A percentile compares a stretch with the other conserved stretches of the same genome.
Conservation (phyloP, 37 sponge, comb jelly and placozoan genomes). For the Petrosia ficiformis region DNA sequence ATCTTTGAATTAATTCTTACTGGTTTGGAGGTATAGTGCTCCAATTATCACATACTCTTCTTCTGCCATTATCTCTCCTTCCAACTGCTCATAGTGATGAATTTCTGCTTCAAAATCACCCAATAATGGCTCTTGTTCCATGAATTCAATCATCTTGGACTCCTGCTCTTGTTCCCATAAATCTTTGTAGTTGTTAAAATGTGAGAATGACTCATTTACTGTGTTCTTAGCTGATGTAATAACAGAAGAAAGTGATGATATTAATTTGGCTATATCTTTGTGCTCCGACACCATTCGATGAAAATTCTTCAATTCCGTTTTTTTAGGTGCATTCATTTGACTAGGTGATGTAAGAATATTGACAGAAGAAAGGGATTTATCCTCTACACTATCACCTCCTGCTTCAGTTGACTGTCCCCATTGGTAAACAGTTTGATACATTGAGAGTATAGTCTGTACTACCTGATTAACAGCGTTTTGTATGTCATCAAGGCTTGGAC, state of each 20-base stretch:
- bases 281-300: conserved; percentile 71
- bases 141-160: conserved; percentile 58
- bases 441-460: conserved; percentile 58
- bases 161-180: conserved; percentile 85
- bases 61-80: conserved; percentile 56
- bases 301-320: conserved; percentile 39
- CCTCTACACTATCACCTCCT: conserved; percentile 30
- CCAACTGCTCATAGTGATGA: conserved; percentile 42
- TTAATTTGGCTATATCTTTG: conserved; percentile 90
- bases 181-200: conserved; percentile 82
- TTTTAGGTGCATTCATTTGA: conserved; percentile 14
- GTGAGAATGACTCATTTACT: conserved; percentile 62
- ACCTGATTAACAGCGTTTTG: conserved; percentile 75
- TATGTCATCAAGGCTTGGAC: conserved; percentile 80
- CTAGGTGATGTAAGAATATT: conserved; percentile 11
- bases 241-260: conserved; percentile 74
- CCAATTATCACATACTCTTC: conserved; percentile 42
- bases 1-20: conserved; percentile 13
- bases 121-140: conserved; percentile 70
- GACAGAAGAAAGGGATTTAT: conserved; percentile 39
- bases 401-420: conserved; percentile 80
- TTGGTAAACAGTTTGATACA: conserved; percentile 56
- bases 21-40: conserved; percentile 60
- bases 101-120: conserved; percentile 90
- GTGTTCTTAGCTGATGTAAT: conserved; percentile 86